These are phyloP conservation scores for Agrotis puta DNA, from an alignment of 2,888 invertebrate species.

Conservation along the genomic window DNA sequence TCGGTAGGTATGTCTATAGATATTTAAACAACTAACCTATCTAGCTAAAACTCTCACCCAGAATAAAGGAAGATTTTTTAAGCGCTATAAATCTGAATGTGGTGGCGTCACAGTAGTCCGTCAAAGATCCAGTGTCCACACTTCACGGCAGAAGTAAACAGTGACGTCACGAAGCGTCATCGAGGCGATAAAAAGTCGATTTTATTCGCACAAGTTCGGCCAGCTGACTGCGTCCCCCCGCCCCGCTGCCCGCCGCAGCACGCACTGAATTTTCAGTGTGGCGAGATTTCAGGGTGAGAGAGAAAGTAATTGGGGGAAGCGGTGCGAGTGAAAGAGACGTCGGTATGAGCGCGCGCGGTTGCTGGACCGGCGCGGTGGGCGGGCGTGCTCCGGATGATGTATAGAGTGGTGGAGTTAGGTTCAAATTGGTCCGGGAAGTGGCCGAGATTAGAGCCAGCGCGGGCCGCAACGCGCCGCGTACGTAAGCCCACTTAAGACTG, in stretches of 20 bases:
- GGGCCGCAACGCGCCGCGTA: conserved; percentile 92
- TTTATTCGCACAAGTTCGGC: conserved; percentile 90
- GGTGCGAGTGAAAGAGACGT: conserved; percentile 76
- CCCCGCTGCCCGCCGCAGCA: conserved; percentile 75
- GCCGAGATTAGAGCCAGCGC: conserved; percentile 93
- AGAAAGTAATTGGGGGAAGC: conserved; percentile 67
- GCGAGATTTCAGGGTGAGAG: conserved; percentile 85
- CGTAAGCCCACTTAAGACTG: conserved; percentile 94
- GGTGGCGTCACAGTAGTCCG: conserved; percentile 76
- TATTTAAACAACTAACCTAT: not conserved
- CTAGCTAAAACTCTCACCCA: conserved; percentile 1
- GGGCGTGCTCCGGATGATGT: conserved; percentile 92
- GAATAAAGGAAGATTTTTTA: conserved; percentile 9
- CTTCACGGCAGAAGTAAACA: conserved; percentile 86
- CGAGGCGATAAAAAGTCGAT: conserved; percentile 90
- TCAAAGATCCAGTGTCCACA: conserved; percentile 80
- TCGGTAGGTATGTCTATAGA: not conserved
- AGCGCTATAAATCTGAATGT: conserved; percentile 54
- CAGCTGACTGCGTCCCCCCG: conserved; percentile 88
- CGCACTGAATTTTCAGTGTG: conserved; percentile 85
- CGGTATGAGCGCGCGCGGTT: conserved; percentile 75
- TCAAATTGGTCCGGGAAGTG: conserved; percentile 95
- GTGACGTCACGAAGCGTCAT: conserved; percentile 91
- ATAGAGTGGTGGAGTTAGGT: conserved; percentile 94
- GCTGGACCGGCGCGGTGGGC: conserved; percentile 86